Evolutionary conservation across 2,888 invertebrate species (phyloP).

Genomic region (Quadroppia sp.): DNA sequence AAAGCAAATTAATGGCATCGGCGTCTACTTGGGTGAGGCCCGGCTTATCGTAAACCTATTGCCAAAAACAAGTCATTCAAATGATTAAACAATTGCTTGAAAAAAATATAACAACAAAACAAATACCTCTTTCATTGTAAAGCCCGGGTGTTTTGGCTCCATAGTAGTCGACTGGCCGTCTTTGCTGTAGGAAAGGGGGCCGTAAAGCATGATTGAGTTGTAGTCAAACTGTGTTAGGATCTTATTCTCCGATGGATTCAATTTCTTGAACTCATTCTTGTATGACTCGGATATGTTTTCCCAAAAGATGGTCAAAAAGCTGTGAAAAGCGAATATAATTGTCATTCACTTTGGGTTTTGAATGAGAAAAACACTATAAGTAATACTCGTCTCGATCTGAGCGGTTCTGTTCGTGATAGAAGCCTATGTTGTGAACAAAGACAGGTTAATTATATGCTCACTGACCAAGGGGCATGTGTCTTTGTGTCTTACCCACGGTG

Average conservation of each 20-base stretch:
- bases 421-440: not conserved
- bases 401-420: slow-evolving; percentile 41
- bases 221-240: slow-evolving; percentile 40
- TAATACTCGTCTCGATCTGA: slow-evolving; percentile 37
- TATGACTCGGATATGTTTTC: slow-evolving; percentile 32
- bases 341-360: too few relatives aligned
- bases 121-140: slow-evolving; percentile 34
- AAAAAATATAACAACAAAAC: too few relatives aligned
- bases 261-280: slow-evolving; percentile 17
- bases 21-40: slow-evolving; percentile 37
- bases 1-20: slow-evolving; percentile 35
- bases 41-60: slow-evolving; percentile 39
- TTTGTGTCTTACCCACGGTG: slow-evolving; percentile 17
- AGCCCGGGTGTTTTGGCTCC: slow-evolving; percentile 23
- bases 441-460: too few relatives aligned
- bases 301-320: slow-evolving; percentile 34
- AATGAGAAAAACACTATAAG: too few relatives aligned
- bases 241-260: slow-evolving; percentile 25
- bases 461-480: too few relatives aligned
- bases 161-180: slow-evolving; percentile 28
- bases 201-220: slow-evolving; percentile 39
- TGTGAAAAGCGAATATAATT: too few relatives aligned
- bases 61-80: too few relatives aligned
- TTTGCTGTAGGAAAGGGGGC: slow-evolving; percentile 30
- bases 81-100: too few relatives aligned